Percentiles rank a stretch among this genome's conserved stretches.
These are phyloP conservation scores for Sapayoa aenigma DNA, from an alignment of 2,113 vertebrate genomes.

Conservation along the genomic window DNA sequence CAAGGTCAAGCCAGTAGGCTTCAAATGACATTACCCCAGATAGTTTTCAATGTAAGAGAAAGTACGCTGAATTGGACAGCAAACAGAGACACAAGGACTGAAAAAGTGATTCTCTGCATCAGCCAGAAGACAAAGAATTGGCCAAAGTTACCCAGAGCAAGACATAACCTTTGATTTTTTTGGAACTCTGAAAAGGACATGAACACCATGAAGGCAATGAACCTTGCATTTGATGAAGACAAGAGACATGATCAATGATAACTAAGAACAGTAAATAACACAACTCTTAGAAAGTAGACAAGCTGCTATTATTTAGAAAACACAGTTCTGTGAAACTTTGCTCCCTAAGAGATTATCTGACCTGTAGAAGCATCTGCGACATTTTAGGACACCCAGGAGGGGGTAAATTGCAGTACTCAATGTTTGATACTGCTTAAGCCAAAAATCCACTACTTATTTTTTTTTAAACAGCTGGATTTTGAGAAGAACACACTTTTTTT, in stretches of 20 bases:
- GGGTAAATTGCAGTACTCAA: background rate
- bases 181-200: background rate
- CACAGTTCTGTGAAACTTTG: background rate
- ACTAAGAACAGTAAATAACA: background rate
- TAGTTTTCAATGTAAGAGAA: background rate
- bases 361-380: background rate
- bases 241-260: background rate
- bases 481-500: background rate
- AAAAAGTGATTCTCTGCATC: background rate
- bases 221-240: background rate
- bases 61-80: background rate
- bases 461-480: background rate
- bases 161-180: background rate
- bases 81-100: background rate
- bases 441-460: background rate
- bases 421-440: background rate
- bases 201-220: background rate
- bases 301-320: background rate
- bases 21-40: background rate
- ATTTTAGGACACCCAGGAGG: background rate
- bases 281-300: background rate
- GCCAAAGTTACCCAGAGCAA: background rate
- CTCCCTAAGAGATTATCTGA: background rate
- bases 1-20: background rate
- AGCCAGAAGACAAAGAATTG: background rate